phyloP scores from a whole-genome alignment of 2,113 vertebrate species.

The Trogon surrucura region DNA sequence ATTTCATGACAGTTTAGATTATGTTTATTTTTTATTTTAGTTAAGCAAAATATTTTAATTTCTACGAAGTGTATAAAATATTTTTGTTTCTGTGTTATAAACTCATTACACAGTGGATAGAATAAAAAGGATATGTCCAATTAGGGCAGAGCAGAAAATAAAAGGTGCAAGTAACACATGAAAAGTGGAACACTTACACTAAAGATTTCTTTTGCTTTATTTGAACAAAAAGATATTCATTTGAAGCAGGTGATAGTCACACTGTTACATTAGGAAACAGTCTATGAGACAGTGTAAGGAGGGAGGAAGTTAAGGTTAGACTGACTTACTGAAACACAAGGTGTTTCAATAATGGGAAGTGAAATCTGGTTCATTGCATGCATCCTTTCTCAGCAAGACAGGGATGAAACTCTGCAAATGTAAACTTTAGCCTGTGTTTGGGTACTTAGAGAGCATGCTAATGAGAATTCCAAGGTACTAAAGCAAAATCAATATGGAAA shows the following conservation, averaged over 20 bases:
- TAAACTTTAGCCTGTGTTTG: background rate
- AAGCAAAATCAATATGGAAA: background rate
- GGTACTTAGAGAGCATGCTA: background rate
- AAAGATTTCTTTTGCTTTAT: background rate
- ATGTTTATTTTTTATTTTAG: slow-evolving; percentile 72
- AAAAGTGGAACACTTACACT: background rate
- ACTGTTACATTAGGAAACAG: background rate
- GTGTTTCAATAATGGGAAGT: background rate
- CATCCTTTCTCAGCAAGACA: background rate
- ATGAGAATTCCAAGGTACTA: background rate
- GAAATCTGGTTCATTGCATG: rapidly evolving
- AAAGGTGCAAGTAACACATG: background rate
- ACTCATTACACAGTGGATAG: background rate
- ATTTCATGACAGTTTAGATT: slow-evolving; percentile 71
- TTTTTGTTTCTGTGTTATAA: background rate
- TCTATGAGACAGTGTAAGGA: background rate
- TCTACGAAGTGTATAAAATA: background rate
- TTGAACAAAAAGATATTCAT: background rate
- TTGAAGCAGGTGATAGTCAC: background rate
- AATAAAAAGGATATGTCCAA: background rate
- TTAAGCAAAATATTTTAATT: slow-evolving; percentile 66
- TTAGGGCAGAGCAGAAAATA: background rate
- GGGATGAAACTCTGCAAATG: background rate
- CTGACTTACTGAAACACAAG: background rate
- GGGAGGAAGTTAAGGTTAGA: background rate